Evolutionary conservation across 1,140 invertebrate species (phyloP).

Genomic region (Drosophila tsacasi): DNA sequence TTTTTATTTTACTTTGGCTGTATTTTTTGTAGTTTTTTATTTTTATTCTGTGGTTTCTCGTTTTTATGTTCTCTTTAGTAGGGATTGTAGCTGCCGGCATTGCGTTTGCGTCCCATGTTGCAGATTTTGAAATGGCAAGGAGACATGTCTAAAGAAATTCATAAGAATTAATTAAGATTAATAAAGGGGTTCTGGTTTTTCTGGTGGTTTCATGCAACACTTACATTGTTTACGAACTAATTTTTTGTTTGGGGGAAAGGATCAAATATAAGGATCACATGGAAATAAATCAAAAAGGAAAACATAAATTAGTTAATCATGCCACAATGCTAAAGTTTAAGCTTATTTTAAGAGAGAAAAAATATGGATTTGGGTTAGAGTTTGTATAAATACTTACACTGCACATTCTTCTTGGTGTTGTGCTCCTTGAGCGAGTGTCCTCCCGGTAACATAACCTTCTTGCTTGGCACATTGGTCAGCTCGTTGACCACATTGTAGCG

Average conservation of each 20-base stretch:
- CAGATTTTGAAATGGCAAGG: constrained; percentile 83
- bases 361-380: neutral
- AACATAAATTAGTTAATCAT: constrained; percentile 45
- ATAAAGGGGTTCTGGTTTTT: neutral
- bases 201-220: constrained; percentile 59
- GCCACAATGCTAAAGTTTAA: constrained; percentile 7
- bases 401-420: constrained; percentile 79
- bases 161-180: neutral
- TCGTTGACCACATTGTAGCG: constrained; percentile 47
- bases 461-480: constrained; percentile 48
- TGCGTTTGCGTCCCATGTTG: constrained; percentile 81
- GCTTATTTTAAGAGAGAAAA: neutral
- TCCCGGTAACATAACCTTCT: constrained; percentile 51
- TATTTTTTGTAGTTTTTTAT: constrained; percentile 12
- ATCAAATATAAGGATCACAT: constrained; percentile 29
- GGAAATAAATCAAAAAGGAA: constrained; percentile 38
- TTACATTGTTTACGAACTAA: constrained; percentile 84
- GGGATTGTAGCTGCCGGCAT: constrained; percentile 54
- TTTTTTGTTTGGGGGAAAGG: constrained; percentile 1
- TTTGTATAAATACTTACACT: constrained; percentile 62
- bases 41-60: neutral
- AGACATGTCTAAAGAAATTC: constrained; percentile 67
- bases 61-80: constrained; percentile 21
- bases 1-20: constrained; percentile 50
- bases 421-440: constrained; percentile 56